Evolutionary conservation across 2,113 vertebrate genomes (phyloP).

Genomic region (Atractosteus spatula): DNA sequence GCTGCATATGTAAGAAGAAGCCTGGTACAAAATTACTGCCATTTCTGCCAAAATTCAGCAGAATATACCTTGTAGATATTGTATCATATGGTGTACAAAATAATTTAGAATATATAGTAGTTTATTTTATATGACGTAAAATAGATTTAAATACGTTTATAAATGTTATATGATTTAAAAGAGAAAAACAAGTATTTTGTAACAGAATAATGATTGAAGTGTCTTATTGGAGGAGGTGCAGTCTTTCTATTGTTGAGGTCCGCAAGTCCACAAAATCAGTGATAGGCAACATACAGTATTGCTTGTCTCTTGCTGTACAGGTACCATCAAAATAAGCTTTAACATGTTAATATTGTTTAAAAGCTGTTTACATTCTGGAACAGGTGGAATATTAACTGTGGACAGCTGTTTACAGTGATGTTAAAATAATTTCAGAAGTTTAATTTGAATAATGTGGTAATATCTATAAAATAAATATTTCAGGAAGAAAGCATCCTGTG

Average conservation of each 20-base stretch:
- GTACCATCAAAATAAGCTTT: conserved; percentile 67
- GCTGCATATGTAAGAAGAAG: background rate
- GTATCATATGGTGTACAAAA: conserved; percentile 63
- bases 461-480: conserved; percentile 62
- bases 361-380: conserved; percentile 64
- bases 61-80: conserved; percentile 55
- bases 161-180: conserved; percentile 67
- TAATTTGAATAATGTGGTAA: conserved; percentile 52
- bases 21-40: conserved; percentile 42
- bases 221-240: conserved; percentile 63
- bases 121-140: conserved; percentile 70
- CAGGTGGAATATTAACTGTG: conserved; percentile 51
- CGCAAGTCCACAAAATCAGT: conserved; percentile 50
- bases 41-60: conserved; percentile 60
- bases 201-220: conserved; percentile 68
- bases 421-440: conserved; percentile 56
- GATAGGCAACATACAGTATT: conserved; percentile 33
- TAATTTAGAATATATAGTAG: conserved; percentile 54
- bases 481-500: background rate
- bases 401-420: conserved; percentile 29
- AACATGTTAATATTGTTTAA: conserved; percentile 62
- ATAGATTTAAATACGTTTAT: conserved; percentile 55
- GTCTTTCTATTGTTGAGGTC: conserved; percentile 42
- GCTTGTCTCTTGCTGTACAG: conserved; percentile 55
- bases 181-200: conserved; percentile 69